Evolutionary conservation across 1,140 invertebrate genomes (phyloP).

Genomic region (Aphelinus certus): DNA sequence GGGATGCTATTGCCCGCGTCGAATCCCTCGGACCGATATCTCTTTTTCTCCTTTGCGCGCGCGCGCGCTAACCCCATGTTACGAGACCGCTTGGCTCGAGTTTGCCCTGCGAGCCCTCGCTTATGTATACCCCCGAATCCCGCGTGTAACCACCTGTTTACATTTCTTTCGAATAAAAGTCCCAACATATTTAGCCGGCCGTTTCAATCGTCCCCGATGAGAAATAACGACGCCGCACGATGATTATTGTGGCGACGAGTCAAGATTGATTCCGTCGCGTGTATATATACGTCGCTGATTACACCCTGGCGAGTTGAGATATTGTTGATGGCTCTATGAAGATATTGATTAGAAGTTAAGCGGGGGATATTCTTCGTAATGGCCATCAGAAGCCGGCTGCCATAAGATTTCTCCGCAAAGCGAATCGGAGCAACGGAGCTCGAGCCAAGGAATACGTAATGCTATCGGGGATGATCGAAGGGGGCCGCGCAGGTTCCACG

Average conservation of each 20-base stretch:
- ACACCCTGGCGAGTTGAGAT: neutral
- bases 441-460: conserved; percentile 27
- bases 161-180: too few relatives aligned
- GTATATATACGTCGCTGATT: too few relatives aligned
- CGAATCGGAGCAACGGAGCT: neutral
- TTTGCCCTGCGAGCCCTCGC: neutral
- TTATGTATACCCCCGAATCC: too few relatives aligned
- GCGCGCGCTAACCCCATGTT: neutral
- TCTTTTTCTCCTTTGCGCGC: conserved; percentile 29
- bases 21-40: conserved; percentile 47
- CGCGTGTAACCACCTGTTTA: too few relatives aligned
- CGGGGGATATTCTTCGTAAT: neutral
- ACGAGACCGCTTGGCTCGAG: conserved; percentile 7
- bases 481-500: conserved; percentile 42
- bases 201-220: too few relatives aligned
- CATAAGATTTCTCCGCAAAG: neutral
- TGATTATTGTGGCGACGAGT: too few relatives aligned
- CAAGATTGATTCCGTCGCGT: too few relatives aligned
- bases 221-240: too few relatives aligned
- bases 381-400: neutral
- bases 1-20: conserved; percentile 45
- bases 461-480: conserved; percentile 20
- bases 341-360: neutral
- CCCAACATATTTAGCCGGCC: too few relatives aligned
- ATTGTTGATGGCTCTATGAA: neutral